Percentiles rank a stretch among this genome's conserved stretches.
These are phyloP conservation scores for Ormia ochracea DNA, from an alignment of 2,888 invertebrate species.

Conservation along the genomic window DNA sequence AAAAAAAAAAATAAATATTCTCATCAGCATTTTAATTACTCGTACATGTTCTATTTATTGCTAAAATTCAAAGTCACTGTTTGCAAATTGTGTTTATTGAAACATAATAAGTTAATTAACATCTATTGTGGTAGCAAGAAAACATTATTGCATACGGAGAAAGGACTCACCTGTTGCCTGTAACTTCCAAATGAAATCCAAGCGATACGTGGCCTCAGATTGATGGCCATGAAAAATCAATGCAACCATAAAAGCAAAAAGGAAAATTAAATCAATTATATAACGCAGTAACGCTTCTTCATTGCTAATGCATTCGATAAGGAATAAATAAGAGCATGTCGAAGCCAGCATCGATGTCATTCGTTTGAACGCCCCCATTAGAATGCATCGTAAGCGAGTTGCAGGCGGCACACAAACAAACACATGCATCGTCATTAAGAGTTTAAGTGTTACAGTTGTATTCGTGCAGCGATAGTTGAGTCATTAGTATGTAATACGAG, in stretches of 20 bases:
- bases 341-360: slow-evolving; percentile 8
- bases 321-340: slow-evolving; percentile 21
- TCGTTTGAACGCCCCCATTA: slow-evolving; percentile 15
- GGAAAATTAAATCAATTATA: slow-evolving; percentile 81
- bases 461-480: background rate
- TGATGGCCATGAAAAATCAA: slow-evolving; percentile 94
- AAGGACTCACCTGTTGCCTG: slow-evolving; percentile 88
- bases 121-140: background rate
- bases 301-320: slow-evolving; percentile 67
- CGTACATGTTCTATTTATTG: background rate
- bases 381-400: background rate
- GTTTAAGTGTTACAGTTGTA: slow-evolving; percentile 16
- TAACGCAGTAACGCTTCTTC: slow-evolving; percentile 75
- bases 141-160: background rate
- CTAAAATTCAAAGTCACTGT: background rate
- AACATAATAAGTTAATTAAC: background rate
- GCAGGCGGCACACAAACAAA: background rate
- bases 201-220: slow-evolving; percentile 94
- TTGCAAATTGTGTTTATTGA: background rate
- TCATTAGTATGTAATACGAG: slow-evolving; percentile 22
- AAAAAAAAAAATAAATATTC: no score
- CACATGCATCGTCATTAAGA: background rate
- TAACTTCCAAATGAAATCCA: slow-evolving; percentile 98
- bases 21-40: background rate
- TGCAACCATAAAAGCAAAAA: slow-evolving; percentile 86